Conservation (phyloP, 2,888 invertebrate genomes). For the Pristionchus mayeri region DNA sequence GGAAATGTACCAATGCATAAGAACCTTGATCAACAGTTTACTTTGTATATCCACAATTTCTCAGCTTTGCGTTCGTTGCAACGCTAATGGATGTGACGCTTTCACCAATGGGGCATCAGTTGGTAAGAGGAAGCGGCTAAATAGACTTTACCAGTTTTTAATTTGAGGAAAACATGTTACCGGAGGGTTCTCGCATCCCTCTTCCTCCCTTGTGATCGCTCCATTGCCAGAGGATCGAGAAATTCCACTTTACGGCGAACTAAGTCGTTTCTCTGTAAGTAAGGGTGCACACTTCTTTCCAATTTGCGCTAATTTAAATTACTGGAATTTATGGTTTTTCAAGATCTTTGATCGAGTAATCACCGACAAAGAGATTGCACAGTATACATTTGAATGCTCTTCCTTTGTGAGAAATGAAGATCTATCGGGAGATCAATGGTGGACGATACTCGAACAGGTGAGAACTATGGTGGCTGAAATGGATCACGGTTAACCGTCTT, state of each 20-base stretch:
- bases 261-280: slow-evolving; percentile 13
- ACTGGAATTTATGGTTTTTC: no score
- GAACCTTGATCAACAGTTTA: no score
- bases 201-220: not conserved
- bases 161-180: not conserved
- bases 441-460: no score
- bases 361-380: not conserved
- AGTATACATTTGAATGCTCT: not conserved
- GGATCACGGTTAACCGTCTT: no score
- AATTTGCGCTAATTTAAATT: no score
- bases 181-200: not conserved
- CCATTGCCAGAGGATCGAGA: not conserved
- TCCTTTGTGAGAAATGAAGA: not conserved
- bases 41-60: no score
- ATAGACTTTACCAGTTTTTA: no score
- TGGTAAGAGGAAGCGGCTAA: no score
- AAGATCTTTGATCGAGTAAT: slow-evolving; percentile 2
- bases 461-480: no score
- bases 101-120: not conserved
- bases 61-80: not conserved
- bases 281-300: no score
- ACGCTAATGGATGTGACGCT: not conserved
- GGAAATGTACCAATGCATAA: no score
- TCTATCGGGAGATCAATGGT: not conserved
- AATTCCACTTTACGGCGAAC: not conserved